Conservation (phyloP, 2,113 vertebrate species). For the Malaclemys terrapin region DNA sequence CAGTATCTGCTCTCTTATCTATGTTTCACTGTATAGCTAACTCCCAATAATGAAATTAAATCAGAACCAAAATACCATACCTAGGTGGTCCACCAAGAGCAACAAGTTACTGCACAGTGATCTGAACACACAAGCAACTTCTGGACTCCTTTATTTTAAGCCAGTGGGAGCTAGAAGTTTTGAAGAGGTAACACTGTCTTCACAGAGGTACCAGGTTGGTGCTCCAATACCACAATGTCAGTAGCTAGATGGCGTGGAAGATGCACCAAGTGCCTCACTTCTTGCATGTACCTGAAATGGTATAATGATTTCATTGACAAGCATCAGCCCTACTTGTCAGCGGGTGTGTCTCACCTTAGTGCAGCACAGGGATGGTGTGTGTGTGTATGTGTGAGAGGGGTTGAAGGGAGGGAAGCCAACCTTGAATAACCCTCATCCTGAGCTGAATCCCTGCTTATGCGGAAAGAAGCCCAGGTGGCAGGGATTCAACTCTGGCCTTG, state of each 20-base stretch:
- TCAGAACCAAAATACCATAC: background rate
- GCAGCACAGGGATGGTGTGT: background rate
- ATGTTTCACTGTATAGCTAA: background rate
- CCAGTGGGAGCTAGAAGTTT: background rate
- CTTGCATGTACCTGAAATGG: background rate
- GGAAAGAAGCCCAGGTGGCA: background rate
- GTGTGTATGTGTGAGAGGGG: background rate
- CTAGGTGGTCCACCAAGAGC: background rate
- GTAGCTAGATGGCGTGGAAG: background rate
- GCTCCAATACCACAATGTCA: rapidly evolving
- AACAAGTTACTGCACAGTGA: background rate
- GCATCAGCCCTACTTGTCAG: background rate
- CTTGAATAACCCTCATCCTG: background rate
- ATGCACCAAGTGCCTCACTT: background rate
- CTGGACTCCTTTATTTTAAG: background rate
- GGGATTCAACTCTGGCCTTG: background rate
- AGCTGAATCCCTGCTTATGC: background rate
- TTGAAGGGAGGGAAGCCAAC: background rate
- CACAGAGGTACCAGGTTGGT: background rate
- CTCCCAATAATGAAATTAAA: background rate
- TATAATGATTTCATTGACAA: background rate
- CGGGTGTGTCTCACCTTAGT: background rate
- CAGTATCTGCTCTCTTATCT: background rate
- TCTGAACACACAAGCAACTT: background rate
- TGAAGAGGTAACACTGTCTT: background rate